phyloP scores from a whole-genome alignment of 1,140 invertebrate species.

The Hermatobates lingyangjiaoensis region DNA sequence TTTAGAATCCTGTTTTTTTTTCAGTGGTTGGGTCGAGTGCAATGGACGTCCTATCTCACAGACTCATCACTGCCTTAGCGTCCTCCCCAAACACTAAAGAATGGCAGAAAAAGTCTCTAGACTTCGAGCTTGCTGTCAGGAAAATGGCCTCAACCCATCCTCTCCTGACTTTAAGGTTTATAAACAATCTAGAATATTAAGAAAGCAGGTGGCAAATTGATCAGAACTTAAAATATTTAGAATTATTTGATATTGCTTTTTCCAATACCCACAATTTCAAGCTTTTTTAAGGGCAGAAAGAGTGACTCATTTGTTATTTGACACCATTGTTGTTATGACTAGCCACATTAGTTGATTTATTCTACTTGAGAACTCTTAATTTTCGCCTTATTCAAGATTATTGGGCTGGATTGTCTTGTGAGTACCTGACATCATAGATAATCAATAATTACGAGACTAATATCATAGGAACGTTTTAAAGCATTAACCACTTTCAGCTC shows the following conservation, averaged over 20 bases:
- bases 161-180: conserved; percentile 47
- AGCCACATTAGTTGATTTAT: not conserved
- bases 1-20: conserved; percentile 10
- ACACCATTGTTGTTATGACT: not conserved
- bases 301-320: not conserved
- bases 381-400: too few relatives aligned
- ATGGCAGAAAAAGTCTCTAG: conserved; percentile 44
- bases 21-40: conserved; percentile 25
- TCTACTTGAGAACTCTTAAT: not conserved
- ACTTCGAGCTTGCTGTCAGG: conserved; percentile 54
- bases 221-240: not conserved
- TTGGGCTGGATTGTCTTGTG: too few relatives aligned
- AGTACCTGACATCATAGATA: too few relatives aligned
- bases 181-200: not conserved
- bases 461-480: too few relatives aligned
- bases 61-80: conserved; percentile 54
- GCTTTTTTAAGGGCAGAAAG: not conserved
- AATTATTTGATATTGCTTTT: not conserved
- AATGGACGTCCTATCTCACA: conserved; percentile 61
- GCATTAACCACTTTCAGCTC: too few relatives aligned
- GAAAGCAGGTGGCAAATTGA: not conserved
- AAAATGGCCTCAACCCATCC: conserved; percentile 74
- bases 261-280: not conserved
- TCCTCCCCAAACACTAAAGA: conserved; percentile 43
- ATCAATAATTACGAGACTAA: too few relatives aligned